Conservation (phyloP, 2,888 invertebrate species). For the Dendrolimus pini region DNA sequence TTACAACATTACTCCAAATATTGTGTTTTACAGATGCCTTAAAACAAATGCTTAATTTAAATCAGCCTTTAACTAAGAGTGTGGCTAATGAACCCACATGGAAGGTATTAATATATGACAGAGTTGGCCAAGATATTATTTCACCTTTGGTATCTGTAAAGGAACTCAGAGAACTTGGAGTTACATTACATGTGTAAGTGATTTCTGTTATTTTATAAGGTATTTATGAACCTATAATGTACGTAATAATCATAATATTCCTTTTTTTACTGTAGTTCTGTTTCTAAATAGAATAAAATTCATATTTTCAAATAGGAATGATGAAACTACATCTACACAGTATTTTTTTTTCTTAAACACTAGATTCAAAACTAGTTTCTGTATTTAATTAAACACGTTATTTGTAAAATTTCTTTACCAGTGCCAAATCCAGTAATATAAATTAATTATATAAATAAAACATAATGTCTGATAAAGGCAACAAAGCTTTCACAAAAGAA, state of each 20-base stretch:
- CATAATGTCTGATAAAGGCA: conserved; percentile 30
- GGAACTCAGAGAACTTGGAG: conserved; percentile 95
- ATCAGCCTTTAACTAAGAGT: conserved; percentile 85
- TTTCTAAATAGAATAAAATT: conserved; percentile 1
- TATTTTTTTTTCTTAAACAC: too few species aligned
- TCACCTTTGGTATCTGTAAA: conserved; percentile 97
- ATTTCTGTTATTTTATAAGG: not conserved
- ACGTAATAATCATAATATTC: not conserved
- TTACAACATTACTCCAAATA: conserved; percentile 9
- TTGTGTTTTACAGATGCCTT: conserved; percentile 83
- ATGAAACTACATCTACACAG: too few species aligned
- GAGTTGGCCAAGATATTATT: conserved; percentile 98
- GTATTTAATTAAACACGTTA: too few species aligned
- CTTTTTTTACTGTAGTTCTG: not conserved
- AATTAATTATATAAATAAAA: too few species aligned
- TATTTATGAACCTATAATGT: too few species aligned
- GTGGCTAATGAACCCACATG: conserved; percentile 92
- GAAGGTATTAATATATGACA: conserved; percentile 98
- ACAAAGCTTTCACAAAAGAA: conserved; percentile 93
- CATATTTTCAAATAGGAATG: not conserved
- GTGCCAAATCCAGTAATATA: too few species aligned
- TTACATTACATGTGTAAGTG: conserved; percentile 97
- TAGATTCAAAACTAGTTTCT: too few species aligned
- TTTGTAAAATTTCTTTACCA: too few species aligned
- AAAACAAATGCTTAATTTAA: conserved; percentile 97